These are phyloP conservation scores for Alethe castanea DNA, from an alignment of 2,113 vertebrate species.

Conservation along the genomic window DNA sequence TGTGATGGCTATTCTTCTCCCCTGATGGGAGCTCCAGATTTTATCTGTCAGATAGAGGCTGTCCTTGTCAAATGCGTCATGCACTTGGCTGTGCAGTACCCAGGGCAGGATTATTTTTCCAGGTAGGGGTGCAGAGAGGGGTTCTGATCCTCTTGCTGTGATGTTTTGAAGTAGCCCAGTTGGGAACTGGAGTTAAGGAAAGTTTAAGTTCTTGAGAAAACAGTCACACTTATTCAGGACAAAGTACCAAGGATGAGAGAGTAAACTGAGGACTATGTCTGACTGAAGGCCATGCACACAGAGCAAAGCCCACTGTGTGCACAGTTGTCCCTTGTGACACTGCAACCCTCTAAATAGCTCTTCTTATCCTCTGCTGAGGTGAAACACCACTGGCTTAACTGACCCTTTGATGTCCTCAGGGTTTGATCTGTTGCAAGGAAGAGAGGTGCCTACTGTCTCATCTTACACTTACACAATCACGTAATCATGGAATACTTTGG, in stretches of 20 bases:
- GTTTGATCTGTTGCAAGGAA: neutral
- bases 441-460: neutral
- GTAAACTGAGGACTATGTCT: neutral
- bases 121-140: neutral
- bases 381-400: neutral
- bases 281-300: neutral
- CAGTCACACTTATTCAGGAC: neutral
- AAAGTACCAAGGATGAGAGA: neutral
- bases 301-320: accelerated
- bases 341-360: neutral
- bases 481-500: neutral
- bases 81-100: neutral
- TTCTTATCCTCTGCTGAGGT: neutral
- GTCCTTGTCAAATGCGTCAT: neutral
- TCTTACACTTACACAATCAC: neutral
- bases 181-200: neutral
- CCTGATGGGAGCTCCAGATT: neutral
- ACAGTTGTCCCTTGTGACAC: neutral
- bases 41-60: neutral
- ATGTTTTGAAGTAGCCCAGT: neutral
- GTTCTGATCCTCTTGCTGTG: neutral
- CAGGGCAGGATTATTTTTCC: neutral
- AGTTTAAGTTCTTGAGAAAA: neutral
- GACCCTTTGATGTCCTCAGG: neutral
- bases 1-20: neutral